phyloP scores from a whole-genome alignment of 2,797 vertebrate genomes.

The Catharus ustulatus region DNA sequence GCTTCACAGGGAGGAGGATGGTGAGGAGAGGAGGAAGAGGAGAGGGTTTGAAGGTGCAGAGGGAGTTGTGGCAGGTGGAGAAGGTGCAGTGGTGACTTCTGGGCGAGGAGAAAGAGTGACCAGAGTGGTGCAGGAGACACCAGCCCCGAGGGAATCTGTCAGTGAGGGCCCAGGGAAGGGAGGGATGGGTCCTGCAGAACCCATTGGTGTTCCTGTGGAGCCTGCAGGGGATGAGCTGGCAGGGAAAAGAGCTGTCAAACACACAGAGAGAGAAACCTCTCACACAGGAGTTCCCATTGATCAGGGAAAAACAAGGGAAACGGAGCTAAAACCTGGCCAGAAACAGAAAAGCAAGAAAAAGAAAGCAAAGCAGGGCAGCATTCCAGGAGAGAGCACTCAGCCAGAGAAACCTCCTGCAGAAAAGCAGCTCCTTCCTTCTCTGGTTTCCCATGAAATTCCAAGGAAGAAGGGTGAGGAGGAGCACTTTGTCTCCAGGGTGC shows the following conservation, averaged over 20 bases:
- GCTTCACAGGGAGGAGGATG: not conserved
- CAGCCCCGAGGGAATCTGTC: not conserved
- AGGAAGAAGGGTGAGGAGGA: conserved; percentile 7
- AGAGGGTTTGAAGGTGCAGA: not conserved
- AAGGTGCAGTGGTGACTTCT: not conserved
- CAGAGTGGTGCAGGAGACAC: not conserved
- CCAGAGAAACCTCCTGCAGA: not conserved
- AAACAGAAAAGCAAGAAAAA: conserved; percentile 52
- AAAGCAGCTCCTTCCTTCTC: not conserved
- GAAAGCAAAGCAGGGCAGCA: conserved; percentile 23
- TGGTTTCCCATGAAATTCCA: conserved; percentile 19
- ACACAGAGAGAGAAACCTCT: not conserved
- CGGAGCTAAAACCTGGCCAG: not conserved
- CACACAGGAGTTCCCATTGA: not conserved
- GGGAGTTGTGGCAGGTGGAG: not conserved
- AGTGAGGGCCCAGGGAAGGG: not conserved
- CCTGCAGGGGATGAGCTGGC: not conserved
- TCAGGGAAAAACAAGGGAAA: not conserved
- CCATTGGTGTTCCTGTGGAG: not conserved
- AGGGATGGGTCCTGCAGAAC: not conserved
- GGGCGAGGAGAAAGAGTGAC: not conserved
- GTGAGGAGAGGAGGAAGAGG: not conserved
- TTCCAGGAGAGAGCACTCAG: not conserved
- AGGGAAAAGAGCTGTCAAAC: not conserved
- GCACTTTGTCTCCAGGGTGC: not conserved